phyloP scores from a whole-genome alignment of 2,797 vertebrate genomes.

The Nannoperca obscura region DNA sequence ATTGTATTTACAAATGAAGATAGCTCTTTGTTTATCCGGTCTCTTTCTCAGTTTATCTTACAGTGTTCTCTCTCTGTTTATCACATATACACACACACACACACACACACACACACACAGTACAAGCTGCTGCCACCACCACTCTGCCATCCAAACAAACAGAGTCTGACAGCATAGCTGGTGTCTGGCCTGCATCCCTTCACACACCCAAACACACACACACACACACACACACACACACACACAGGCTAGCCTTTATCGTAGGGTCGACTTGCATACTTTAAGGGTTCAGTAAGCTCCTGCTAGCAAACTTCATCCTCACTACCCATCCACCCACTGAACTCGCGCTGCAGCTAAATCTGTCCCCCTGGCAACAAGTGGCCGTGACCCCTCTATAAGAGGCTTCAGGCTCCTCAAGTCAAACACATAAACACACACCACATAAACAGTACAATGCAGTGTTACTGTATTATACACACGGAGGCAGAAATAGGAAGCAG shows the following conservation, averaged over 20 bases:
- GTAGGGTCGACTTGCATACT: constrained; percentile 44
- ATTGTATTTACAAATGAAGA: neutral
- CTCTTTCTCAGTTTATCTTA: constrained; percentile 26
- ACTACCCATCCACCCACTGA: constrained; percentile 39
- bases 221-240: constrained; percentile 48
- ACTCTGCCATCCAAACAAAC: constrained; percentile 72
- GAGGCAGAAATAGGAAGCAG: neutral
- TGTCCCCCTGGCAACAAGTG: constrained; percentile 59
- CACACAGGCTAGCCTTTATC: constrained; percentile 35
- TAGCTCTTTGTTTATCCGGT: constrained; percentile 18
- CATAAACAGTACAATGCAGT: constrained; percentile 2
- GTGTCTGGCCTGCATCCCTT: constrained; percentile 68
- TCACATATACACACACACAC: constrained; percentile 15
- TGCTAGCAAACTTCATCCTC: constrained; percentile 52
- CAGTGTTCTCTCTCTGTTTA: constrained; percentile 8
- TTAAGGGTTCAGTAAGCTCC: constrained; percentile 64
- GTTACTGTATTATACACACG: constrained; percentile 4
- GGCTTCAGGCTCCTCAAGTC: constrained; percentile 17
- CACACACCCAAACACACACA: constrained; percentile 56
- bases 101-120: constrained; percentile 39
- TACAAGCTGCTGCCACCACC: constrained; percentile 64
- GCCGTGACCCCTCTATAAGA: constrained; percentile 44
- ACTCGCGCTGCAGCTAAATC: constrained; percentile 43
- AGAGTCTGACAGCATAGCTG: constrained; percentile 71
- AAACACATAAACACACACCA: constrained; percentile 19